Base-by-base conservation (phyloP, 2,888 invertebrate genomes). In the Macaria notata region DNA sequence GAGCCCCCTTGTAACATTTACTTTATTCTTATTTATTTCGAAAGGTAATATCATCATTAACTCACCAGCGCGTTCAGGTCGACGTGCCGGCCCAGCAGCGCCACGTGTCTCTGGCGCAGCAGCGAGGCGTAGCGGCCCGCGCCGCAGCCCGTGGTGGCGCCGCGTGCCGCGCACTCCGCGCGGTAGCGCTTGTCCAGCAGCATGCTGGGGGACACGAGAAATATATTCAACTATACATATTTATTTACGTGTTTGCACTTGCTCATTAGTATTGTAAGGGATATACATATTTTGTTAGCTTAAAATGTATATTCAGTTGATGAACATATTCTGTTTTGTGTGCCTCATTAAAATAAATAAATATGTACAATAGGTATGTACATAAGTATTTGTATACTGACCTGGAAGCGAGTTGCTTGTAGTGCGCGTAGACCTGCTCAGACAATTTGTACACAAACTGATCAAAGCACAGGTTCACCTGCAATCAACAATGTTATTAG, bases 361-460 rank as follows among this genome's bases (percentile, higher is more conserved):
- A 19, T 19, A 19, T 19, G 19, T 19, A 19, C 19, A 19, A 19
- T 19, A 2, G 19, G 19, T 36, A 36, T 6, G 4, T 36, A 7
- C 33, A 6, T 4, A 7, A 2, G 33, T 36, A 36, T 36, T 36
- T 4, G 4, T 6, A 7, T 7, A 66, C 76, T 78, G 70, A 95
- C 95, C 95, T 96, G 50, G 98, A 95, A 5, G 99, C 98, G 69
- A 98, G 84, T 79, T 99, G 99, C 78, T 99, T 99, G 87, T 99
- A 99, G 81, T 99, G 98, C 1, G 97, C 96, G 83, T 99, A 99
- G 50, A 99, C 98, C 79, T 99, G 98, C 78, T 99, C 99, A 68
- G 98, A 98, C 53, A 99, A 88, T 86, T 99, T 99, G 91, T 98
- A 99, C 31, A 99, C 99, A 88, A 99, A 99, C 92, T 99, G 99